Base-by-base conservation (phyloP, 2,888 invertebrate species). In the Apodemia mormo region DNA sequence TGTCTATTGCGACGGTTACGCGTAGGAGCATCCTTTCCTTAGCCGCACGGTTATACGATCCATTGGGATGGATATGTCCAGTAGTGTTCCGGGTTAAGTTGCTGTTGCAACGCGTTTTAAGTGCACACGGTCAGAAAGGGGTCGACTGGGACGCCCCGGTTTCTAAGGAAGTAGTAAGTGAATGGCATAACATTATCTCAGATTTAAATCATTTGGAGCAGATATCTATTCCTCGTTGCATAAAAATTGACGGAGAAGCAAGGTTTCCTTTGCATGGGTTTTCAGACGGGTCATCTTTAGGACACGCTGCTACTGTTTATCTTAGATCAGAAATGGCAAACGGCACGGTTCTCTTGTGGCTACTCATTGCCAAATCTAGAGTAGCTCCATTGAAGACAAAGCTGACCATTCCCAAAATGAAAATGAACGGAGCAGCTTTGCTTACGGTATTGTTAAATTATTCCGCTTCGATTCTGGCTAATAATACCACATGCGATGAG, bases 211-310 rank as follows among this genome's bases (percentile, higher is more conserved):
- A 14, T 9, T 10, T 14, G 10, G 49, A 49, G 10, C 52, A 10
- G n/a, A 4, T 52, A 52, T 10, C n/a, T 2, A 54, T 54, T 3
- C 54, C 54, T 54, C 54, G 54, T 2, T 54, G 54, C 3, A 14
- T 54, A 3, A 54, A 54, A 54, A 14, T 3, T 6, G 54, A n/a
- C n/a, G n/a, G 6, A n/a, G 2, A 12, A 2, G 54, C 54, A n/a
- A 14, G 54, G 54, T n/a, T 37, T 65, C 5, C 65, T 37, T 40
- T 45, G 7, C 72, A 71, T 67, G 74, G 73, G 14, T 75, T 76
- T 66, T 64, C 69, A 12, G 74, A 73, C 9, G 72, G 72, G 2
- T 74, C 74, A 14, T 68, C 71, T 30, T 40, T 64, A n/a, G 73
- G 68, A 5, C 71, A 67, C 49, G 71, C 71, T 12, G 70, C 73